phyloP scores from a whole-genome alignment of 2,113 vertebrate genomes.

The Barnardius zonarius region DNA sequence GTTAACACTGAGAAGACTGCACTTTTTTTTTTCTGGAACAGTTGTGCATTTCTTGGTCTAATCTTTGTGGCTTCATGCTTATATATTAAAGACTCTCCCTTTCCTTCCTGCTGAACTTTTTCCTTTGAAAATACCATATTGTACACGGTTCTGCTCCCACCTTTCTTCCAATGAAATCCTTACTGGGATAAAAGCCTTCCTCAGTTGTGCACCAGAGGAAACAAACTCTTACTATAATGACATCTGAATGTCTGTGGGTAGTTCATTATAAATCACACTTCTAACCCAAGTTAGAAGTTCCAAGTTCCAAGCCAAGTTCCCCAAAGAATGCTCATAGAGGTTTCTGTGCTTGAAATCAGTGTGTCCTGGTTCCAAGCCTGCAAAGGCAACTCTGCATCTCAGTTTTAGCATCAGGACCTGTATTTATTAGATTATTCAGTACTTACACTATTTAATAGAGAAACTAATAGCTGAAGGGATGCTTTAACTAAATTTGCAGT shows the following conservation, averaged over 20 bases:
- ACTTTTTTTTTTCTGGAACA: background rate
- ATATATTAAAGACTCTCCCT: background rate
- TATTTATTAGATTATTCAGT: background rate
- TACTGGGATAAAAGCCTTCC: background rate
- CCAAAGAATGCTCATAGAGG: background rate
- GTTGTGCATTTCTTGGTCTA: background rate
- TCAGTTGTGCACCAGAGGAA: background rate
- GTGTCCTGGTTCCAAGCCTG: background rate
- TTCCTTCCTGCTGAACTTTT: constrained; percentile 37
- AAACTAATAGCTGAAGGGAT: background rate
- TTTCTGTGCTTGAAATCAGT: background rate
- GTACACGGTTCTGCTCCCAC: background rate
- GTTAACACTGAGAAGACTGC: background rate
- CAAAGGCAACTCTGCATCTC: background rate
- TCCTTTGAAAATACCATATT: background rate
- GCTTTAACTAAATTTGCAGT: background rate
- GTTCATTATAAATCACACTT: background rate
- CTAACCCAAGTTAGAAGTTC: too few relatives aligned
- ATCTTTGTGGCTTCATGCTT: background rate
- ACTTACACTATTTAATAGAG: background rate
- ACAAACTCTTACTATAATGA: background rate
- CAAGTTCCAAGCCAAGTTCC: constrained; percentile 9
- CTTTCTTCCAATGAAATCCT: background rate
- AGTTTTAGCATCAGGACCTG: background rate
- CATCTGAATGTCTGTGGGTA: constrained; percentile 5